phyloP scores from a whole-genome alignment of 2,888 invertebrate genomes.

The Gibbula magus region DNA sequence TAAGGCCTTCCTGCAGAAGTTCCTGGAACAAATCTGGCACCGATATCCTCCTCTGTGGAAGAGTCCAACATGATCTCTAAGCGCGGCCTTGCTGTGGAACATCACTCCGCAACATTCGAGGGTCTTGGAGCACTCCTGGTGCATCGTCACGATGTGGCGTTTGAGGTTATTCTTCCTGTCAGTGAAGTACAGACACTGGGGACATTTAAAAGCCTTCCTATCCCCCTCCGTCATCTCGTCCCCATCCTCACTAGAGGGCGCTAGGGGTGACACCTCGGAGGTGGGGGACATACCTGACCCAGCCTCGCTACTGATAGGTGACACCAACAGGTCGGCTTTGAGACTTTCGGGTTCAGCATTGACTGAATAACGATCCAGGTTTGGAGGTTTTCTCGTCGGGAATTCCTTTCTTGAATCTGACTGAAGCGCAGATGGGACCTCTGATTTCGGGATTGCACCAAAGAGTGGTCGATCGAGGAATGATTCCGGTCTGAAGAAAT shows the following conservation, averaged over 20 bases:
- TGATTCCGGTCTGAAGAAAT: neutral
- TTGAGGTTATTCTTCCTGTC: slow-evolving; percentile 75
- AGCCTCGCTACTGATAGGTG: neutral
- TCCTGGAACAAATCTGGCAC: slow-evolving; percentile 73
- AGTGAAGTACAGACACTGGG: slow-evolving; percentile 71
- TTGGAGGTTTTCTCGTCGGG: too few species aligned
- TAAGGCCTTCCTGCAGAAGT: slow-evolving; percentile 75
- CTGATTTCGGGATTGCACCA: neutral
- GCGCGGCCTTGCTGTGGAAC: slow-evolving; percentile 74
- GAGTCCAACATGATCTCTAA: slow-evolving; percentile 72
- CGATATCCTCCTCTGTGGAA: slow-evolving; percentile 74
- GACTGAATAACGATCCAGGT: too few species aligned
- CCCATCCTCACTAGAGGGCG: neutral
- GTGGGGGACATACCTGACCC: neutral
- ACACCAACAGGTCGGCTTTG: neutral
- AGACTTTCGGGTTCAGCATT: too few species aligned
- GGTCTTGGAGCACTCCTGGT: slow-evolving; percentile 65
- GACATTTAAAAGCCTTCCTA: slow-evolving; percentile 55
- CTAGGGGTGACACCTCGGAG: neutral
- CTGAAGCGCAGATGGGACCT: neutral
- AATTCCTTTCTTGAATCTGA: too few species aligned
- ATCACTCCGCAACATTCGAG: slow-evolving; percentile 73
- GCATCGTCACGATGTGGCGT: slow-evolving; percentile 75
- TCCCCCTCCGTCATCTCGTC: slow-evolving; percentile 16
- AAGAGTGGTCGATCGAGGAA: neutral